Base-by-base conservation (phyloP, 2,797 vertebrate species). In the Notamacropus eugenii region DNA sequence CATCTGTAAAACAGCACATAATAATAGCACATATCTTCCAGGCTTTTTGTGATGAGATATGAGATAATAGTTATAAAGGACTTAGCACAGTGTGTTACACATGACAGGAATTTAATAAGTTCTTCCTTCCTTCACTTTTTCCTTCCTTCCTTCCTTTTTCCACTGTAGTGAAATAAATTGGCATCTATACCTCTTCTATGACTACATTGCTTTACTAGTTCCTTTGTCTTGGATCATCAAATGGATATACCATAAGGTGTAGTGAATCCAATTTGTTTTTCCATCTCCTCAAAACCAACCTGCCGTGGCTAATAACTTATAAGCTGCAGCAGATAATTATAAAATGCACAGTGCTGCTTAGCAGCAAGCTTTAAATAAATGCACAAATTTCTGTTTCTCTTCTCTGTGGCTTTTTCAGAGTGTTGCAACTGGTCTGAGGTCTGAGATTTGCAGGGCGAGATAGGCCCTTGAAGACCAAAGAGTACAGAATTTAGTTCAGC, bases 301-400 rank as follows among this genome's bases (percentile, higher is more conserved):
- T 94, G 40, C 74, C 13, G 6, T 91, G 28, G 62, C 62, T 95
- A 67, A 87, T 92, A 92, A 93, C 67, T 94, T 94, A 92, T 46
- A 95, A 96, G 93, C 56, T 55, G 4, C 52, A 92, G 87, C 92
- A 93, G 92, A 55, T 93, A 52, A 94, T 95, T 97, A 94, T 92
- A 95, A 96, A 94, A 93, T 58, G 27, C 93, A 87, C 82, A 62
- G 91, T 94, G 95, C 91, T 96, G 93, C 94, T 96, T 92, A 93
- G 54, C 92, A 92, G n/a, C 82, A 91, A 94, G 90, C 82, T 95
- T 97, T 97, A 96, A 95, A 96, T 91, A 97, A 96, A 91, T 91
- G 96, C 95, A 95, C 96, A 93, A 55, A 96, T 97, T 95, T 96
- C 91, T 55, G 13, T 34, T n/a, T 93, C 59, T 96, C 59, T 95